These are phyloP conservation scores for Plecotus auritus DNA, from an alignment of 2,113 vertebrate species.

Conservation along the genomic window DNA sequence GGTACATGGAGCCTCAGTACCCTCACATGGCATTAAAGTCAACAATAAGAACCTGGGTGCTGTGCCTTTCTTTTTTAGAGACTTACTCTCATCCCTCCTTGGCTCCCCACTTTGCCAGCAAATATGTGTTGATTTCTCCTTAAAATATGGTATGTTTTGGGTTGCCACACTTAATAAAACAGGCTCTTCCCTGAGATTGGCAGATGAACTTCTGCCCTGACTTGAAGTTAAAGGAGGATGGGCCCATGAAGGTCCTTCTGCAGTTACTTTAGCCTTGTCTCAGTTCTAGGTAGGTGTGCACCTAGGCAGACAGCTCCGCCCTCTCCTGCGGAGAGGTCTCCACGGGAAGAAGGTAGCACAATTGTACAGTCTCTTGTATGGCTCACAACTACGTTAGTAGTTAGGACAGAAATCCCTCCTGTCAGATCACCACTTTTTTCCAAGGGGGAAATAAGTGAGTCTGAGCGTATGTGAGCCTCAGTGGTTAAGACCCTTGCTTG, in stretches of 20 bases:
- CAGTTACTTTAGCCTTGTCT: neutral
- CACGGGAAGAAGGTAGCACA: neutral
- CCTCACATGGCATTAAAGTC: slow-evolving; percentile 37
- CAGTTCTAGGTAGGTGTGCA: neutral
- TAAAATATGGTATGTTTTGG: neutral
- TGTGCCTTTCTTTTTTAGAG: slow-evolving; percentile 17
- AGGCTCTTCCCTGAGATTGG: neutral
- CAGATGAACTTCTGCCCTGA: neutral
- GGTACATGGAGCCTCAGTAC: neutral
- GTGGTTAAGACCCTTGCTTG: neutral
- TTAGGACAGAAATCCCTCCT: neutral
- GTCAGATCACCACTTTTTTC: neutral
- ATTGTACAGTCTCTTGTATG: neutral
- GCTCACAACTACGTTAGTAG: neutral
- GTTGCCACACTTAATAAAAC: neutral
- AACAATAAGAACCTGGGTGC: slow-evolving; percentile 20
- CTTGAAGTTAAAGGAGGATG: neutral
- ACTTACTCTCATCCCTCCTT: neutral
- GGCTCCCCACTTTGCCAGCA: neutral
- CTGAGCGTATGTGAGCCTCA: neutral
- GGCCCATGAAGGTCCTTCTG: neutral
- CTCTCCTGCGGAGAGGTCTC: neutral
- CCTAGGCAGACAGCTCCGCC: neutral
- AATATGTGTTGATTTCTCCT: neutral
- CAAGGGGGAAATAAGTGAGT: neutral